Percentiles rank a stretch among this genome's conserved stretches.
Evolutionary conservation across 2,888 invertebrate genomes (phyloP).

Genomic region (Tortricodes alternella): DNA sequence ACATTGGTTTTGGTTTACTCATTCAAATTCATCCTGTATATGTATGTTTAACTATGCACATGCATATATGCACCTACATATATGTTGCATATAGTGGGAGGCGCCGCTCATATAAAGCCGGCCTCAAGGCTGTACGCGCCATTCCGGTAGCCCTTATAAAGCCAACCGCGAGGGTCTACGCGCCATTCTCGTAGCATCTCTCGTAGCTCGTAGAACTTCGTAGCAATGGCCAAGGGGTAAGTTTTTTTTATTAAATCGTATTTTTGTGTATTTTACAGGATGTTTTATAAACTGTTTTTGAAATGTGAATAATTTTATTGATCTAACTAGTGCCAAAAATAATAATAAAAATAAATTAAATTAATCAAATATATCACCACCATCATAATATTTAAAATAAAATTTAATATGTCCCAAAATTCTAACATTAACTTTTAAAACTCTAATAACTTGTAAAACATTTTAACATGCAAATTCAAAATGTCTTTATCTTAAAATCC

Average conservation of each 20-base stretch:
- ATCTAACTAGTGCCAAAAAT: no score
- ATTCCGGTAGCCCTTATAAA: constrained; percentile 46
- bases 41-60: background rate
- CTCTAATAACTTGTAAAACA: background rate
- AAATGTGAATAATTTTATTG: no score
- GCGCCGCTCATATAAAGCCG: constrained; percentile 58
- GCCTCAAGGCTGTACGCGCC: no score
- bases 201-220: constrained; percentile 49
- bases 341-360: no score
- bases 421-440: background rate
- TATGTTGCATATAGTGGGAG: background rate
- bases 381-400: no score
- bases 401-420: no score
- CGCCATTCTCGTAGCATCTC: constrained; percentile 41
- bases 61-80: background rate
- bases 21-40: background rate
- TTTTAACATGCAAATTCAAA: background rate
- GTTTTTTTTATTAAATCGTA: constrained; percentile 30
- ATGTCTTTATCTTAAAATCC: constrained; percentile 5
- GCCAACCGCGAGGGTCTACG: constrained; percentile 46
- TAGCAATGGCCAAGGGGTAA: constrained; percentile 55
- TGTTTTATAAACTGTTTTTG: background rate
- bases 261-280: constrained; percentile 5
- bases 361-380: no score
- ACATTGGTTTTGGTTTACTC: no score